A percentile compares a stretch with the other conserved stretches of the same genome.
Evolutionary conservation across 2,888 invertebrate genomes (phyloP).

Genomic region (Pyralis farinalis): DNA sequence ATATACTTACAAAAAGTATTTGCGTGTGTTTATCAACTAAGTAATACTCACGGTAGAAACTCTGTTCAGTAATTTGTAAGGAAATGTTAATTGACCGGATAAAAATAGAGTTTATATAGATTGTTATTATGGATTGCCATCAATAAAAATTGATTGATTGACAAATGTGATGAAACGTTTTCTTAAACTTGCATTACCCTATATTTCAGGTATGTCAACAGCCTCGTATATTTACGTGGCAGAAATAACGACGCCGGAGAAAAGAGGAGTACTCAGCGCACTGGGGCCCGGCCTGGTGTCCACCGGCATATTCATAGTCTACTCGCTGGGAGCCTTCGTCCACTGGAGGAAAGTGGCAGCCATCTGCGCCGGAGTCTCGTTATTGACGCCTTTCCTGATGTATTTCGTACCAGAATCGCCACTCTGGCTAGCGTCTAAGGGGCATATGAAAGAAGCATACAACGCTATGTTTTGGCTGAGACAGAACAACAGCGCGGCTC

Average conservation of each 20-base stretch:
- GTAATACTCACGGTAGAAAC: no score
- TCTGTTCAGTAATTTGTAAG: no score
- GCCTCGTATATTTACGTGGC: slow-evolving; percentile 85
- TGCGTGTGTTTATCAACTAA: no score
- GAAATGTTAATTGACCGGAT: no score
- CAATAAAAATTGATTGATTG: no score
- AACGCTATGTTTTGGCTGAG: slow-evolving; percentile 84
- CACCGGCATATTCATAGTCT: slow-evolving; percentile 86
- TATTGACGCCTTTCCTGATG: slow-evolving; percentile 80
- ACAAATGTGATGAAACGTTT: no score
- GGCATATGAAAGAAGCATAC: slow-evolving; percentile 81
- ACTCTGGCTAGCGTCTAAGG: slow-evolving; percentile 83
- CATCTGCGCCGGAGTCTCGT: slow-evolving; percentile 81
- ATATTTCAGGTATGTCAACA: slow-evolving; percentile 83
- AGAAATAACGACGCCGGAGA: slow-evolving; percentile 85
- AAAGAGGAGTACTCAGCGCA: slow-evolving; percentile 85
- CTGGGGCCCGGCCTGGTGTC: slow-evolving; percentile 86
- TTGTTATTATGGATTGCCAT: no score
- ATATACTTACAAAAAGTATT: no score
- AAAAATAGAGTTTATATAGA: no score
- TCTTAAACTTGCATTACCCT: no score
- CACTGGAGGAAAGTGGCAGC: slow-evolving; percentile 85
- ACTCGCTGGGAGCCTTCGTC: slow-evolving; percentile 84
- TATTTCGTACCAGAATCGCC: slow-evolving; percentile 86
- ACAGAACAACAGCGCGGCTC: slow-evolving; percentile 82